phyloP scores from a whole-genome alignment of 2,888 invertebrate species.

The Busseola fusca region DNA sequence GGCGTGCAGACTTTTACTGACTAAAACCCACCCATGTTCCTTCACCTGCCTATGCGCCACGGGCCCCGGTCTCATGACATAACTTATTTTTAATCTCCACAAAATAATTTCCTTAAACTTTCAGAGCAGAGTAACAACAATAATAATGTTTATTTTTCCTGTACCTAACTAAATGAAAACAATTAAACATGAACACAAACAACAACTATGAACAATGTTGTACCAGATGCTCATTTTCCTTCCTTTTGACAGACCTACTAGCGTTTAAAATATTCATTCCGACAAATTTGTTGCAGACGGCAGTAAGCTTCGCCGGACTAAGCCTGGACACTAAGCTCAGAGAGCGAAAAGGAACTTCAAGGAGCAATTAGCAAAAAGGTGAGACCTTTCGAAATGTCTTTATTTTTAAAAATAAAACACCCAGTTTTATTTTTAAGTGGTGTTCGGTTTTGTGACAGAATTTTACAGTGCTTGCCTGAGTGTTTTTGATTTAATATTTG shows the following conservation, averaged over 20 bases:
- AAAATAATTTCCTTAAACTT: constrained; percentile 1
- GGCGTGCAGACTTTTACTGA: no score
- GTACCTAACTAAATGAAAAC: constrained; percentile 8
- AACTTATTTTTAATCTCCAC: not conserved
- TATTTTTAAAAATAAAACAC: constrained; percentile 4
- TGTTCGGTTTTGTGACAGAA: not conserved
- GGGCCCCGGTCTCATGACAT: not conserved
- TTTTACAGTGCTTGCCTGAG: not conserved
- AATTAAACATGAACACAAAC: not conserved
- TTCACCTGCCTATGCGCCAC: no score
- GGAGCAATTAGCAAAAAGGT: constrained; percentile 48
- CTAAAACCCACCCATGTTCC: no score
- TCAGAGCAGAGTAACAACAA: not conserved
- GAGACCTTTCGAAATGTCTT: constrained; percentile 27
- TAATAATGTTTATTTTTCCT: constrained; percentile 1
- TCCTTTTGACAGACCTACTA: not conserved
- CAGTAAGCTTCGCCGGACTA: constrained; percentile 17
- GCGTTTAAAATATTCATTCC: constrained; percentile 40
- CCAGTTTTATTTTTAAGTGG: constrained; percentile 15
- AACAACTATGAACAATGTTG: no score
- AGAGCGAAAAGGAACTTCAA: constrained; percentile 20
- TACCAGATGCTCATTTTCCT: constrained; percentile 1
- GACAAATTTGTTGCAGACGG: constrained; percentile 51
- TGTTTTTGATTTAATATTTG: not conserved
- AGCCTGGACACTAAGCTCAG: constrained; percentile 40